Conservation (phyloP, 1,140 invertebrate species). For the Papilio polytes region DNA sequence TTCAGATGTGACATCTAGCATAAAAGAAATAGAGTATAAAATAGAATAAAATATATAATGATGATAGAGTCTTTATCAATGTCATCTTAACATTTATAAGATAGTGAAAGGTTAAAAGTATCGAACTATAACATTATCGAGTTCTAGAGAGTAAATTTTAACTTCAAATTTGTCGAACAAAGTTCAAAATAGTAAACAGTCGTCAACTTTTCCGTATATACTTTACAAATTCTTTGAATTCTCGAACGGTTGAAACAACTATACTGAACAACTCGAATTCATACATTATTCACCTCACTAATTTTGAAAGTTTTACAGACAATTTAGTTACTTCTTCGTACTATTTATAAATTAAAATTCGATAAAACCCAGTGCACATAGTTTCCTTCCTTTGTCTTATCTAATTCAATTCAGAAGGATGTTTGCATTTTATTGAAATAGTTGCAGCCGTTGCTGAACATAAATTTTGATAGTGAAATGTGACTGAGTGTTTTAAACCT, state of each 20-base stretch:
- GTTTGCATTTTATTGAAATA: slow-evolving; percentile 39
- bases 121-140: not conserved
- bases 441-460: slow-evolving; percentile 32
- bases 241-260: not conserved
- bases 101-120: not conserved
- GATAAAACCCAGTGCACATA: not conserved
- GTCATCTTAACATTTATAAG: not conserved
- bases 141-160: not conserved
- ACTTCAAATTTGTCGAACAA: not conserved
- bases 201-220: not conserved
- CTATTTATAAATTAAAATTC: too few relatives aligned
- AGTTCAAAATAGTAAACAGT: not conserved
- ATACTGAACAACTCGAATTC: not conserved
- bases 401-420: slow-evolving; percentile 27
- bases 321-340: not conserved
- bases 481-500: not conserved
- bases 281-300: not conserved
- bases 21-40: not conserved
- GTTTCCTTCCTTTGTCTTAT: slow-evolving; percentile 15
- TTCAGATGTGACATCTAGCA: not conserved
- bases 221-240: not conserved
- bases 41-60: too few relatives aligned
- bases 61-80: too few relatives aligned
- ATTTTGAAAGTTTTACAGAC: not conserved
- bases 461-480: slow-evolving; percentile 30